Conservation (phyloP, 2,797 vertebrate species). For the Leucoraja ocellata region DNA sequence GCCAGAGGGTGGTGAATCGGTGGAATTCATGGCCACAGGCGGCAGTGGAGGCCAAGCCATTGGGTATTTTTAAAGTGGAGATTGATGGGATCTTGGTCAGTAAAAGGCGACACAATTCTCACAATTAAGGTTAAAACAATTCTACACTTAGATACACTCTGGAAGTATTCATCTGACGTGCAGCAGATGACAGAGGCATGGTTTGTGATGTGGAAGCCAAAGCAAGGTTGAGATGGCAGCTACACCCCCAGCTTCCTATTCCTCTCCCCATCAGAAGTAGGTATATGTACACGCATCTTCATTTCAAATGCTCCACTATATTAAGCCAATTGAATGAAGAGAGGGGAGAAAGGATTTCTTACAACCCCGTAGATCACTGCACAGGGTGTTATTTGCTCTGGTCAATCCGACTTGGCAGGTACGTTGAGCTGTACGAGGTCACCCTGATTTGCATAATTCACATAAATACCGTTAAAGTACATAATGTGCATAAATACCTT, state of each 20-base stretch:
- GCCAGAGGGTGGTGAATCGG: too few relatives aligned
- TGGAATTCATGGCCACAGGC: too few relatives aligned
- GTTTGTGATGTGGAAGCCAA: constrained; percentile 5
- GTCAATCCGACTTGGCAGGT: neutral
- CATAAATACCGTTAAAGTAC: neutral
- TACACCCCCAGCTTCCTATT: neutral
- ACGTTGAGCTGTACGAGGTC: neutral
- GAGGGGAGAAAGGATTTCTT: neutral
- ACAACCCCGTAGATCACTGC: neutral
- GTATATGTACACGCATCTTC: neutral
- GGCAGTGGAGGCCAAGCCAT: too few relatives aligned
- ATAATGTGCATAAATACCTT: neutral
- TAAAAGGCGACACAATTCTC: too few relatives aligned
- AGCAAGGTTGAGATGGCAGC: neutral
- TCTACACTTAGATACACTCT: constrained; percentile 10
- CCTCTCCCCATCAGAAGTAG: neutral
- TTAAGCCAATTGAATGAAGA: constrained; percentile 16
- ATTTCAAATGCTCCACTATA: neutral
- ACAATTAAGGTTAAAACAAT: neutral
- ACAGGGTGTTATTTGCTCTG: too few relatives aligned
- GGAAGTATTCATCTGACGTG: constrained; percentile 13
- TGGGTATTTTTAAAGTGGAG: too few relatives aligned
- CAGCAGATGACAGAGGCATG: constrained; percentile 36
- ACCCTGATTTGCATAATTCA: neutral
- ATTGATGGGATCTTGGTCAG: too few relatives aligned